phyloP scores from a whole-genome alignment of 2,888 invertebrate species.

The Agriopis leucophaearia region DNA sequence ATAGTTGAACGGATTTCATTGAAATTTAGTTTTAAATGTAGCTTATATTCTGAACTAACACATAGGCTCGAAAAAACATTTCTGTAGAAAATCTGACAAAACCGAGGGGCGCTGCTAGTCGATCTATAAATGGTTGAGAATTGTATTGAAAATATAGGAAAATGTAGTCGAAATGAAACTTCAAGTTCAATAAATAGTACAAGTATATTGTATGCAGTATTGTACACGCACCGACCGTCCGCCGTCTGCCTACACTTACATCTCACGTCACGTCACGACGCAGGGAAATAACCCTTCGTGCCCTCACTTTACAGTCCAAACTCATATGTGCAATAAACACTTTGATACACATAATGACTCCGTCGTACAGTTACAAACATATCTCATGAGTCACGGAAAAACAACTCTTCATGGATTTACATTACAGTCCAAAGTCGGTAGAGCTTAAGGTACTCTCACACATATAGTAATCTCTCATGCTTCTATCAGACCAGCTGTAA shows the following conservation, averaged over 20 bases:
- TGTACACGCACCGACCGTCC: slow-evolving; percentile 54
- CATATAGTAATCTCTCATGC: background rate
- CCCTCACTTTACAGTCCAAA: background rate
- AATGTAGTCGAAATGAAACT: slow-evolving; percentile 44
- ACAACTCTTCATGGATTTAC: background rate
- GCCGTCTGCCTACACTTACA: slow-evolving; percentile 4
- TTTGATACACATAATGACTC: too few species aligned
- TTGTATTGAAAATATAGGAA: too few species aligned
- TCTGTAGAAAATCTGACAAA: too few species aligned
- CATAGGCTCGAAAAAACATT: too few species aligned
- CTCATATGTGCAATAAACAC: background rate
- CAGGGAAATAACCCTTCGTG: background rate
- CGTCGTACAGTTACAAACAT: too few species aligned
- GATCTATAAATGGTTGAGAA: too few species aligned
- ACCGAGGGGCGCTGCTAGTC: too few species aligned
- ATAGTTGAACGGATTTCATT: too few species aligned
- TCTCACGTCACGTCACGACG: background rate
- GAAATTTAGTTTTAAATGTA: too few species aligned
- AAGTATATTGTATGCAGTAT: slow-evolving; percentile 67
- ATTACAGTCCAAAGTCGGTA: slow-evolving; percentile 1
- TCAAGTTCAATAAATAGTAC: slow-evolving; percentile 72
- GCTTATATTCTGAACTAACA: too few species aligned
- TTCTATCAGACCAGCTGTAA: background rate
- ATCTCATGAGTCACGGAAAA: background rate
- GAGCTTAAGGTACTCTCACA: background rate